phyloP scores from a whole-genome alignment of 2,888 invertebrate species.

The Zygothrica quintamaculata region DNA sequence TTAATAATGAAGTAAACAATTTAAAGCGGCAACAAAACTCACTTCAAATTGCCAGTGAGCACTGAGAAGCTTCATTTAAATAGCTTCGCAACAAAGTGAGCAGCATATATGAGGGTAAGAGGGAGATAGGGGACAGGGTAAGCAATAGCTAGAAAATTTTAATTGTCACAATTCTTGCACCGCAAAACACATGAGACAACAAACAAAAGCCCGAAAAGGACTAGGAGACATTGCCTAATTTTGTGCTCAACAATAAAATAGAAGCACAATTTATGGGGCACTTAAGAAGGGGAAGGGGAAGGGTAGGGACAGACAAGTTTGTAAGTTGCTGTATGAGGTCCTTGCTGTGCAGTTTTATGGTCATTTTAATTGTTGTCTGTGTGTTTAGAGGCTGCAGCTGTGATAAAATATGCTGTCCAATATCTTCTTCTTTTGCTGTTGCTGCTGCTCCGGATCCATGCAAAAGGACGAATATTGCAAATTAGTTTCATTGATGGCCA shows the following conservation, averaged over 20 bases:
- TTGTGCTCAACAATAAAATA: conserved; percentile 48
- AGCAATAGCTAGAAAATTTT: conserved; percentile 51
- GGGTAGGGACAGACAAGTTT: too few species aligned
- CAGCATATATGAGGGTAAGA: too few species aligned
- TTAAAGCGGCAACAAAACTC: conserved; percentile 16
- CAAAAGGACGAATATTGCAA: conserved; percentile 28
- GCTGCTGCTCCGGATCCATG: conserved; percentile 11
- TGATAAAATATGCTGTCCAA: conserved; percentile 53
- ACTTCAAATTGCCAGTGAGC: too few species aligned
- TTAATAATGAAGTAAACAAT: conserved; percentile 9
- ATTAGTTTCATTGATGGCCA: conserved; percentile 64
- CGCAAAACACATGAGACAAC: conserved; percentile 64
- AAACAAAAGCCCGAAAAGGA: background rate
- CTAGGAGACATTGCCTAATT: conserved; percentile 40
- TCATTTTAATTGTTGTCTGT: conserved; percentile 62
- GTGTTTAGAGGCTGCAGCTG: conserved; percentile 64
- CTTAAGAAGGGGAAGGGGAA: background rate
- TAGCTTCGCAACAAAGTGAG: conserved; percentile 33
- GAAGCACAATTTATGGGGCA: conserved; percentile 38
- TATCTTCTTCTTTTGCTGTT: too few species aligned
- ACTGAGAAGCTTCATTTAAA: conserved; percentile 34
- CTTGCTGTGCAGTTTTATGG: conserved; percentile 44
- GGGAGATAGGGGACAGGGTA: too few species aligned
- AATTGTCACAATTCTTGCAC: conserved; percentile 65
- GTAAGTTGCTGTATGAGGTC: background rate